Evolutionary conservation across 2,888 invertebrate species (phyloP), one percentile per base, ranked within the genome.

Genomic region (Meganola albula): DNA sequence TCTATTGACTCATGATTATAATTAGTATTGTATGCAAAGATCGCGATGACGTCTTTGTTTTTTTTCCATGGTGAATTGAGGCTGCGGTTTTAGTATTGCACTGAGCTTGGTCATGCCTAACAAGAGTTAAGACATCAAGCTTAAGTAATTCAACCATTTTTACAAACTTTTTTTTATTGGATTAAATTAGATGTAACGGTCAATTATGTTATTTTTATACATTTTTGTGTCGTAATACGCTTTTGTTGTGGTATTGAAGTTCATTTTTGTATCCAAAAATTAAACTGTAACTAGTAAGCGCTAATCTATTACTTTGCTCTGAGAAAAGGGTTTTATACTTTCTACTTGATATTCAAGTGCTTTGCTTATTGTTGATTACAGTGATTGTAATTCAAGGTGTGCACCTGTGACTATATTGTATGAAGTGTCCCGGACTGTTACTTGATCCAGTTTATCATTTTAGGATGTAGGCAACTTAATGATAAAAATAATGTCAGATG

Each of bases 341-440:
- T n/a, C n/a, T n/a, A n/a, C n/a, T n/a, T n/a, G n/a, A n/a, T n/a
- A n/a, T n/a, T n/a, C 12, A 11, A 12, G 12, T 25, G 20, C 24
- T 36, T 55, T 39, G 33, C 37, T 46, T 40, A 51, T 48, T 39
- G 34, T 40, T 12, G 26, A 27, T 35, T 27, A n/a, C n/a, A n/a
- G n/a, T n/a, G n/a, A 42, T 53, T 45, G 27, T 37, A 37, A 46
- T 48, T 40, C 40, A 38, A 40, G 37, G 27, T 36, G 31, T 33
- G 49, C 67, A 65, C 61, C 65, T 66, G 67, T 45, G 55, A 44
- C 53, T 38, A 54, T 69, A 64, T 73, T 68, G 60, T 63, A 49
- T 34, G 39, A 75, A 73, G 65, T 74, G 65, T 73, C 68, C 74
- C 74, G 68, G 47, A 63, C 73, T 47, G 74, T 71, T 75, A 69